A percentile compares a stretch with the other conserved stretches of the same genome.
phyloP scores from a whole-genome alignment of 2,888 invertebrate species.

The Epiperipatus broadwayi region DNA sequence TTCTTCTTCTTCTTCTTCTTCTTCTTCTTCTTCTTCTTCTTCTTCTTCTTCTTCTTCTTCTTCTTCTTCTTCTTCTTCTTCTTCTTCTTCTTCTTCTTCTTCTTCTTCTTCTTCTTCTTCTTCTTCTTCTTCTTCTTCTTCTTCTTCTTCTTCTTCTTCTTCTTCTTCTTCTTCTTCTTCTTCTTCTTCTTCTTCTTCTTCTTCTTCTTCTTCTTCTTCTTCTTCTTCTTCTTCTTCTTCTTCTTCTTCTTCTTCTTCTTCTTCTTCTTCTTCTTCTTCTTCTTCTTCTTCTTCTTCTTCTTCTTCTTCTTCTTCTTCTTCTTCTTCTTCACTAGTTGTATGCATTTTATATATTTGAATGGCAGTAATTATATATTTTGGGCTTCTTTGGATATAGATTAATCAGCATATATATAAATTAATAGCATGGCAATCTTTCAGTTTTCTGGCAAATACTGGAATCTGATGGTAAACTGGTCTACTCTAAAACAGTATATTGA shows the following conservation, averaged over 20 bases:
- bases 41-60: slow-evolving; percentile 3
- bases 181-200: slow-evolving; percentile 3
- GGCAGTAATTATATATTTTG: not conserved
- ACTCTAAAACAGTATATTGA: too few species aligned
- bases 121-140: slow-evolving; percentile 3
- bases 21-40: slow-evolving; percentile 3
- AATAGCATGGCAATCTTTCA: too few species aligned
- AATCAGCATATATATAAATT: too few species aligned
- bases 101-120: slow-evolving; percentile 3
- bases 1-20: slow-evolving; percentile 3
- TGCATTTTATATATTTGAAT: too few species aligned
- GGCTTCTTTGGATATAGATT: too few species aligned
- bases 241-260: slow-evolving; percentile 3
- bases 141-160: slow-evolving; percentile 3
- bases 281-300: slow-evolving; percentile 3
- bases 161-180: slow-evolving; percentile 3
- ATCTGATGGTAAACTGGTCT: too few species aligned
- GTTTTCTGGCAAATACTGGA: too few species aligned
- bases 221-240: slow-evolving; percentile 3
- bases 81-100: slow-evolving; percentile 3
- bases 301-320: slow-evolving; percentile 3
- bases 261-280: slow-evolving; percentile 3
- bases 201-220: slow-evolving; percentile 3
- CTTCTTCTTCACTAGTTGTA: not conserved
- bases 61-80: slow-evolving; percentile 3